Conservation (phyloP, 1,140 invertebrate species). For the Eriocheir sinensis region DNA sequence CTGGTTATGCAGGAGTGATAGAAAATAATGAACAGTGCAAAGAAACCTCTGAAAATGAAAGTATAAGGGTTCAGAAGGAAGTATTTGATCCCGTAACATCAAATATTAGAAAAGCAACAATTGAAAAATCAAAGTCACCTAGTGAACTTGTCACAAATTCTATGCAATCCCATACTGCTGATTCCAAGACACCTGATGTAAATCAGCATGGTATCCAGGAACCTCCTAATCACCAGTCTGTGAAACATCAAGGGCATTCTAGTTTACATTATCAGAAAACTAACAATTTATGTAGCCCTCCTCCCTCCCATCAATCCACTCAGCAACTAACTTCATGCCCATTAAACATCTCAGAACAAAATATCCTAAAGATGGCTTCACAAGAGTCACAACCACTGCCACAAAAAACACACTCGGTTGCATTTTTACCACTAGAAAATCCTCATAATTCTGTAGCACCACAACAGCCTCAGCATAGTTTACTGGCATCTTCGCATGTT, state of each 20-base stretch:
- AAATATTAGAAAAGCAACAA: background rate
- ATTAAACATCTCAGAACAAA: conserved; percentile 16
- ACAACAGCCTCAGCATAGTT: conserved; percentile 40
- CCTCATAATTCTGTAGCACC: background rate
- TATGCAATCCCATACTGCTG: background rate
- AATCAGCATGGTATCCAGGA: background rate
- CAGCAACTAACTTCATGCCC: conserved; percentile 23
- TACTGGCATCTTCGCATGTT: background rate
- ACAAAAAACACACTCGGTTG: background rate
- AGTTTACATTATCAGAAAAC: conserved; percentile 18
- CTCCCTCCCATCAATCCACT: conserved; percentile 42
- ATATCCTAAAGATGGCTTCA: background rate
- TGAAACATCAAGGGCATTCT: conserved; percentile 31
- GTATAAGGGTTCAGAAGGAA: background rate
- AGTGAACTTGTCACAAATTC: background rate
- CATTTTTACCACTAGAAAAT: conserved; percentile 41
- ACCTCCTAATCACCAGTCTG: background rate
- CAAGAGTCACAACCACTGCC: background rate
- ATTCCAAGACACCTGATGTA: background rate
- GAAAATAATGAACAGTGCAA: conserved; percentile 39
- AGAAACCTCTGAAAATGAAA: conserved; percentile 25
- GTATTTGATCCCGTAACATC: background rate
- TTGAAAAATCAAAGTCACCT: background rate
- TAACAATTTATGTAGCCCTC: background rate
- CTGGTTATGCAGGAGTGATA: conserved; percentile 28